Percentiles rank a stretch among this genome's conserved stretches.
These are phyloP conservation scores for Geotrupes spiniger DNA, from an alignment of 2,888 invertebrate genomes.

Conservation along the genomic window DNA sequence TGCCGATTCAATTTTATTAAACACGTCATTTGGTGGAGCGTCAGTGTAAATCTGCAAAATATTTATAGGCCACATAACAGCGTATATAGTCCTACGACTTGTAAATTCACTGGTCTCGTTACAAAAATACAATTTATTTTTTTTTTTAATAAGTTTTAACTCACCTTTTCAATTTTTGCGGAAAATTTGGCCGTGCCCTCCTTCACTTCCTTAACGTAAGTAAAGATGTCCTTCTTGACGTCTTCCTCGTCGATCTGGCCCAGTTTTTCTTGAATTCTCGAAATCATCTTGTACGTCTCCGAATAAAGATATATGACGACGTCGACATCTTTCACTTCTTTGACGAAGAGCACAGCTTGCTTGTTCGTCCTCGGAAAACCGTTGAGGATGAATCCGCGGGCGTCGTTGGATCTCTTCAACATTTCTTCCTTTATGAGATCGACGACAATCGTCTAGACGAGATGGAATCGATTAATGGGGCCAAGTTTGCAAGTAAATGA, in stretches of 20 bases:
- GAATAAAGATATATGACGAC: slow-evolving; percentile 40
- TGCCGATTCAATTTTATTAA: slow-evolving; percentile 37
- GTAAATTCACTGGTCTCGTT: too few relatives aligned
- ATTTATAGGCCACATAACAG: neutral
- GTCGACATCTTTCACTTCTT: slow-evolving; percentile 37
- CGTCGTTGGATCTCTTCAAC: slow-evolving; percentile 13
- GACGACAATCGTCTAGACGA: slow-evolving; percentile 42
- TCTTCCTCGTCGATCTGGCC: slow-evolving; percentile 17
- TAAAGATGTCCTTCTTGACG: slow-evolving; percentile 27
- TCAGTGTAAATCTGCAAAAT: slow-evolving; percentile 27
- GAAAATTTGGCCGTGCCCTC: slow-evolving; percentile 29
- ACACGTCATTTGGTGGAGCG: slow-evolving; percentile 32
- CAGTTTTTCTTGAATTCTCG: slow-evolving; percentile 19
- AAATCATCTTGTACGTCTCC: slow-evolving; percentile 32
- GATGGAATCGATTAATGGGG: too few relatives aligned
- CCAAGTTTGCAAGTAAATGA: too few relatives aligned
- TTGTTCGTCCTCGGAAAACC: slow-evolving; percentile 57
- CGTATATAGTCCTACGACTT: too few relatives aligned
- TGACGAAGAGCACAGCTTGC: slow-evolving; percentile 41
- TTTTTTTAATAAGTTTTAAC: too few relatives aligned
- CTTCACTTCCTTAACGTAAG: slow-evolving; percentile 35
- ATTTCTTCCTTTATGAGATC: slow-evolving; percentile 57
- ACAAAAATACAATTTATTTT: too few relatives aligned
- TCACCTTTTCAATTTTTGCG: slow-evolving; percentile 33
- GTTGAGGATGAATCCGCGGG: slow-evolving; percentile 54